Base-by-base conservation (phyloP, 1,140 invertebrate species). In the Cyphomyrmex costatus region DNA sequence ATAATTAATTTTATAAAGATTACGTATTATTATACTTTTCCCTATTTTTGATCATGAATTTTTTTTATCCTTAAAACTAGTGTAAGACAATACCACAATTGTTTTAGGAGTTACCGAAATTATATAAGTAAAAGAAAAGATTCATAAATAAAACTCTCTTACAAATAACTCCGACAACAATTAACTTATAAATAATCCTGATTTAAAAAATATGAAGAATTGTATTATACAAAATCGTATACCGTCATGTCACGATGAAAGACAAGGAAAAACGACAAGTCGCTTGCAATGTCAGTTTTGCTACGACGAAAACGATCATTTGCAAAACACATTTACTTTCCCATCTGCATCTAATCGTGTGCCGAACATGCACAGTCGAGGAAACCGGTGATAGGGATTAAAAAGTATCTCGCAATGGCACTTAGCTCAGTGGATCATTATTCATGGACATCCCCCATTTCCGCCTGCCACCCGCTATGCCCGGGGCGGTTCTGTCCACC, bases 361-460 rank as follows among this genome's bases (percentile, higher is more conserved):
- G 36, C 4, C 42, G 8, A 82, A 46, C 21, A 36, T 10, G 30
- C 12, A 27, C 21, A n/a, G 19, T 53, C 14, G 12, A 10, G 4
- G 14, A 51, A 51, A 80, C 7, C 36, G 21, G 6, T 30, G 66
- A 60, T 36, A 60, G 53, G 8, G 53, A 86, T 89, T 83, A 73
- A 88, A 89, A 77, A 78, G 21, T 86, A n/a, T 86, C 49, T 30
- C 49, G 73, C 56, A 33, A 80, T 49, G 46, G n/a, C 56, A 36
- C 53, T 46, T 24, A 24, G 46, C 30, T 76, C 19, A 19, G 21
- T 14, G 36, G 24, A 80, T 86, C 86, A 90, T 91, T 91, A 88
- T 80, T 87, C 89, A 90, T 85, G 49, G 33, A 30, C 70, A 56
- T 77, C 46, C 46, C 33, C 49, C 70, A 76, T 70, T 58, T 60